phyloP scores from a whole-genome alignment of 2,888 invertebrate genomes.

The Trissoscelio sp. region DNA sequence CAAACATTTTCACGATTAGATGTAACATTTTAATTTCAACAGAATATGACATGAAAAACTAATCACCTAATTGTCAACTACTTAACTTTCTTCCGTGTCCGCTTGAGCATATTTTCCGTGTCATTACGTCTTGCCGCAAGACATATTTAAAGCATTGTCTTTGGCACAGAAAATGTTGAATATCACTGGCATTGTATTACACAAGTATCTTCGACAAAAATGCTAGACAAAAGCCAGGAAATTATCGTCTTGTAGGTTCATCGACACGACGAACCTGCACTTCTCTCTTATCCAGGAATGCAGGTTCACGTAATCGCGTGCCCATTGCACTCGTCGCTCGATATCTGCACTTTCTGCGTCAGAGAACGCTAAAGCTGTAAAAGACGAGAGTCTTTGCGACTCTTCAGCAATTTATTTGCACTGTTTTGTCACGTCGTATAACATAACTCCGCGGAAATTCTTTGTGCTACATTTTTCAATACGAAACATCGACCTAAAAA shows the following conservation, averaged over 20 bases:
- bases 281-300: conserved; percentile 64
- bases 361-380: conserved; percentile 26
- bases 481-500: background rate
- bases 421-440: conserved; percentile 27
- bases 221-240: conserved; percentile 65
- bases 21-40: conserved; percentile 34
- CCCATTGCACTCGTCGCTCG: conserved; percentile 51
- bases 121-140: conserved; percentile 43
- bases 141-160: conserved; percentile 45
- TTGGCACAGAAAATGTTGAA: conserved; percentile 42
- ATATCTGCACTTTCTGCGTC: conserved; percentile 57
- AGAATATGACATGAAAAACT: conserved; percentile 39
- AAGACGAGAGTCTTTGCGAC: conserved; percentile 39
- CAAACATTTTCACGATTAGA: conserved; percentile 30
- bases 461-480: background rate
- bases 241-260: conserved; percentile 57
- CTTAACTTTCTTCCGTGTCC: conserved; percentile 48
- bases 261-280: conserved; percentile 57
- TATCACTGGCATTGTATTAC: conserved; percentile 40
- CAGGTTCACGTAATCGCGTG: conserved; percentile 69
- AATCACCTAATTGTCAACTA: conserved; percentile 42
- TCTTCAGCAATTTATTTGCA: conserved; percentile 46
- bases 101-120: conserved; percentile 39
- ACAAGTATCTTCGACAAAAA: conserved; percentile 50
- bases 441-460: conserved; percentile 22